Evolutionary conservation across 2,888 invertebrate species (phyloP).

Genomic region (Tuberolachnus salignus): DNA sequence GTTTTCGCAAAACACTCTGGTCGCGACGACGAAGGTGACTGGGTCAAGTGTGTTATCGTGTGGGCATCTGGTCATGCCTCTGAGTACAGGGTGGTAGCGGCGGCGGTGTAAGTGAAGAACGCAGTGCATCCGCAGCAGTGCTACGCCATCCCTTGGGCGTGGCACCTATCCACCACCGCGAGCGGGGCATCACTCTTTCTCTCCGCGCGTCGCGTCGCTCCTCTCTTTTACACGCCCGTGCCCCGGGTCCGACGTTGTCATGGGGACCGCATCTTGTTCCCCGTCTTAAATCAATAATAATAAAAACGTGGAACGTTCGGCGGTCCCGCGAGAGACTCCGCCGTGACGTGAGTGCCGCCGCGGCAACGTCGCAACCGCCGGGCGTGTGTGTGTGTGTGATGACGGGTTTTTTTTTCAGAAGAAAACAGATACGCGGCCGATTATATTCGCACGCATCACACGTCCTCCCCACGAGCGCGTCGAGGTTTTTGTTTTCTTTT

Average conservation of each 20-base stretch:
- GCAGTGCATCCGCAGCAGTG: slow-evolving; percentile 47
- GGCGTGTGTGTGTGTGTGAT: slow-evolving; percentile 12
- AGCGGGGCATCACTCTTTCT: slow-evolving; percentile 9
- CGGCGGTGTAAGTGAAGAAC: slow-evolving; percentile 11
- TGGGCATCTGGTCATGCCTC: slow-evolving; percentile 38
- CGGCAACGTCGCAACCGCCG: slow-evolving; percentile 44
- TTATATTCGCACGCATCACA: no score
- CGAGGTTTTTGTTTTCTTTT: neutral
- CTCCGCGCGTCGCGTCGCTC: slow-evolving; percentile 14
- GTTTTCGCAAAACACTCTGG: neutral
- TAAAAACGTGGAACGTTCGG: slow-evolving; percentile 48
- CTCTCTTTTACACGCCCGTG: slow-evolving; percentile 17
- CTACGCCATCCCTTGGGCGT: slow-evolving; percentile 38
- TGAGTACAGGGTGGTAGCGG: neutral
- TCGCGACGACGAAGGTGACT: slow-evolving; percentile 3
- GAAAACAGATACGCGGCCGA: neutral
- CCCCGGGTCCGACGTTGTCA: slow-evolving; percentile 46
- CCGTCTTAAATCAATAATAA: slow-evolving; percentile 54
- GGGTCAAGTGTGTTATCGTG: slow-evolving; percentile 44
- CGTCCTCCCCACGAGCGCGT: neutral
- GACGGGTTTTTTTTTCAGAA: slow-evolving; percentile 12
- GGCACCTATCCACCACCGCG: slow-evolving; percentile 33
- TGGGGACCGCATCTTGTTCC: slow-evolving; percentile 51
- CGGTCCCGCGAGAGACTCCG: slow-evolving; percentile 6
- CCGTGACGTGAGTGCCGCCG: neutral